These are phyloP conservation scores for Prionchulus punctatus DNA, from an alignment of 2,888 invertebrate genomes.

Conservation along the genomic window DNA sequence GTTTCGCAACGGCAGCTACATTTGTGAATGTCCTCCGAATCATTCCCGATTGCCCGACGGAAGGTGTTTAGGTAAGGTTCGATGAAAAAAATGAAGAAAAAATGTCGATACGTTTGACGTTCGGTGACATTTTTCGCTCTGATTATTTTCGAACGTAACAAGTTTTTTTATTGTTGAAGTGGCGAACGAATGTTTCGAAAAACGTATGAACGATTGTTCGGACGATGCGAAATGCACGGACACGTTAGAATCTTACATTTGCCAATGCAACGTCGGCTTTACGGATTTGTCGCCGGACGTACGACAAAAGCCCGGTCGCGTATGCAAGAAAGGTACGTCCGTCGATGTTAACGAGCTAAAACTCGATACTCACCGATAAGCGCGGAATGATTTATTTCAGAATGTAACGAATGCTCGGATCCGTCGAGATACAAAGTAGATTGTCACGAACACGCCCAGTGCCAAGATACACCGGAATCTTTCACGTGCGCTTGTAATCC, in stretches of 20 bases:
- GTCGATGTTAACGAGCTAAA: too few species aligned
- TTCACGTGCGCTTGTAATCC: slow-evolving; percentile 3
- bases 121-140: too few species aligned
- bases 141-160: too few species aligned
- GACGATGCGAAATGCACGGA: slow-evolving; percentile 26
- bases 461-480: slow-evolving; percentile 21
- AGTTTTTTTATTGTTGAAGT: slow-evolving; percentile 8
- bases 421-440: slow-evolving; percentile 20
- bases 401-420: slow-evolving; percentile 25
- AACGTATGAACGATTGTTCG: slow-evolving; percentile 20
- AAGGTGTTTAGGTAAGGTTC: slow-evolving; percentile 24
- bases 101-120: too few species aligned
- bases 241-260: slow-evolving; percentile 24
- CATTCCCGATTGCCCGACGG: slow-evolving; percentile 25
- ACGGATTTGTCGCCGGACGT: slow-evolving; percentile 22
- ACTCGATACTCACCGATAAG: too few species aligned
- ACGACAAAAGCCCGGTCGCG: slow-evolving; percentile 5
- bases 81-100: too few species aligned
- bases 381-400: slow-evolving; percentile 8
- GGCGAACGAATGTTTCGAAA: slow-evolving; percentile 10
- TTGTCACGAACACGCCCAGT: slow-evolving; percentile 27
- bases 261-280: slow-evolving; percentile 22
- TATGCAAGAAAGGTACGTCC: not conserved
- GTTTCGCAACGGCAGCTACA: slow-evolving; percentile 25
- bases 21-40: slow-evolving; percentile 21